Evolutionary conservation across 2,797 vertebrate species (phyloP), one percentile per base, ranked within the genome.

Genomic region (Acomys russatus): DNA sequence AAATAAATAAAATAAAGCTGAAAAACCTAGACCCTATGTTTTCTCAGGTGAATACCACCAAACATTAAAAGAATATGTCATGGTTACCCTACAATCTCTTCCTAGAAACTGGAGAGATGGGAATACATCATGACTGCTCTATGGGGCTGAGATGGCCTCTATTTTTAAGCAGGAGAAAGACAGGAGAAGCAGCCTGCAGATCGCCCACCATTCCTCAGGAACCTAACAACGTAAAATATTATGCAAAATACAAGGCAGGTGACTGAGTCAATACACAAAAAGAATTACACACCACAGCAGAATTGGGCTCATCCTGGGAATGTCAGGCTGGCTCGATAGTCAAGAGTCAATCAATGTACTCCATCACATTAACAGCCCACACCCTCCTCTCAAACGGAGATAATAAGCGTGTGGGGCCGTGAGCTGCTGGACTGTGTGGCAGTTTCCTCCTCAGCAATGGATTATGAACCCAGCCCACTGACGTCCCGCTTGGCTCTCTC

Each of bases 31-130:
- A 33, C 44, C 35, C n/a, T 20, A 17, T 79, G n/a, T 22, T 90
- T 90, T 94, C 56, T n/a, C 88, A 66, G 70, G 68, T 54, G 51
- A 92, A 93, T 71, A 51, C 78, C 79, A 79, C 70, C 59, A 83
- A 92, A 92, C 74, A 86, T 68, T 96, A 85, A 93, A 71, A 89
- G 54, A 82, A 93, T 64, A 96, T 78, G 77, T 54, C 54, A 63
- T 3, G 38, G n/a, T 28, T 44, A 44, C 59, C 68, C 49, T 73
- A 44, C 23, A 33, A 17, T 89, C 10, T 79, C 68, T 71, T 80
- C 90, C 84, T 28, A 28, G 74, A 92, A 92, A 68, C 18, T 61
- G 84, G 79, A 82, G 59, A 35, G 10, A 76, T 3, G 22, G 63
- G 79, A 71, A 78, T 66, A 38, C 20, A 28, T 56, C 11, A 22